Base-by-base conservation (phyloP, 2,888 invertebrate species). In the Baronia brevicornis region DNA sequence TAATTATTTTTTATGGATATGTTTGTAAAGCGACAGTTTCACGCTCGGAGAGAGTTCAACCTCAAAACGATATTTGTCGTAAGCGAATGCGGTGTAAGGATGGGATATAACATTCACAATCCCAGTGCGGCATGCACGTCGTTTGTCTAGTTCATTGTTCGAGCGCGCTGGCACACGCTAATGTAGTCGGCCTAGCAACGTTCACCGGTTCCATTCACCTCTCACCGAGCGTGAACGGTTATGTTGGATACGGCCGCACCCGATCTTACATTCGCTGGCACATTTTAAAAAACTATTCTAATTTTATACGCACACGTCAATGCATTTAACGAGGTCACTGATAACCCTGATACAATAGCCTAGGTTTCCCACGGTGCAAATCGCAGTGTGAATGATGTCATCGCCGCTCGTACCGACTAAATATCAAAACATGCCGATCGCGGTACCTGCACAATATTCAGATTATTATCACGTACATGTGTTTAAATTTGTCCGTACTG, bases 161-260 rank as follows among this genome's bases (percentile, higher is more conserved):
- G 69, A 54, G 66, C 61, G 64, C 64, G 69, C 67, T 70, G 77
- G 75, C 75, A 71, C 71, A 70, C 67, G 64, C 66, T 68, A 72
- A 75, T 71, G 70, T 63, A 61, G 73, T 60, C 70, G 74, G 77
- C 75, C 74, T 75, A 75, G 77, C 79, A 71, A 73, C 73, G 61
- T 64, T 69, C 60, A 55, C 65, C 62, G 61, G 68, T 69, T 75
- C 79, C 79, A 74, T 78, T 82, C 79, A 80, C 82, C 82, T 82
- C 82, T 80, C 74, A 79, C 82, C 68, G 70, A 69, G 70, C 74
- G 68, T 69, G 70, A 77, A 73, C 72, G 70, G 70, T 65, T 64
- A 60, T 59, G 50, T 44, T 48, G 51, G 46, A 46, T 43, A 42
- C 43, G 23, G 33, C 38, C 39, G 41, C 43, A 28, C 40, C 41